Evolutionary conservation across 1,140 invertebrate genomes (phyloP).

Genomic region (Apolygus lucorum): DNA sequence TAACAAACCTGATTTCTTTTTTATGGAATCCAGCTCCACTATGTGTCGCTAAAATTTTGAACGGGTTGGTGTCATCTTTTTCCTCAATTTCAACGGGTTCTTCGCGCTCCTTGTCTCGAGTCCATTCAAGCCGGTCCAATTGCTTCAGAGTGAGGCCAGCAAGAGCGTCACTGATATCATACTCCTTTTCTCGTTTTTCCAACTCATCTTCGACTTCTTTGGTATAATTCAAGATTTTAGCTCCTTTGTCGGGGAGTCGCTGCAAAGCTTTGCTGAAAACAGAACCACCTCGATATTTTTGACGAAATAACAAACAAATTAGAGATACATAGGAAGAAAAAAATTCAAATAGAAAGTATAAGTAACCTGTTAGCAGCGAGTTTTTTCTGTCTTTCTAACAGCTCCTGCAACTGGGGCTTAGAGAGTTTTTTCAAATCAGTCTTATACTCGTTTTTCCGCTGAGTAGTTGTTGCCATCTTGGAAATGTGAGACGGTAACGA

Average conservation of each 20-base stretch:
- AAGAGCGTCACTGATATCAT: constrained; percentile 48
- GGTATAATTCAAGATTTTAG: constrained; percentile 49
- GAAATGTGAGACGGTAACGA: too few relatives aligned
- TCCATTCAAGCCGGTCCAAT: constrained; percentile 52
- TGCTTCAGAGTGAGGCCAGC: constrained; percentile 51
- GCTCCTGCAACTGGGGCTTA: constrained; percentile 38
- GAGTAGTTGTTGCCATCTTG: too few relatives aligned
- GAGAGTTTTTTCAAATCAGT: not conserved
- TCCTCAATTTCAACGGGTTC: constrained; percentile 27
- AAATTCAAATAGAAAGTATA: not conserved
- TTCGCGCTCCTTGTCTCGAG: constrained; percentile 12
- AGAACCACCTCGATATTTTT: not conserved
- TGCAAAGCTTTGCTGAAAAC: constrained; percentile 35
- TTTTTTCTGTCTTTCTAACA: constrained; percentile 44
- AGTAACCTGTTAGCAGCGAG: constrained; percentile 9
- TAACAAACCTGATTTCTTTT: constrained; percentile 33
- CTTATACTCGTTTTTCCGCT: constrained; percentile 13
- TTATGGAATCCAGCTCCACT: constrained; percentile 31
- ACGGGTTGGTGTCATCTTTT: constrained; percentile 51
- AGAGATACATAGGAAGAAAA: not conserved
- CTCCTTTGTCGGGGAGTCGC: constrained; percentile 55
- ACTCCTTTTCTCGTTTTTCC: constrained; percentile 46
- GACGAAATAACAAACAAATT: not conserved
- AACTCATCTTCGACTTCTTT: constrained; percentile 49
- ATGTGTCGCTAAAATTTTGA: constrained; percentile 53